Evolutionary conservation across 1,140 invertebrate genomes (phyloP), one percentile per base, ranked within the genome.

Genomic region (Pentalonia nigronervosa): DNA sequence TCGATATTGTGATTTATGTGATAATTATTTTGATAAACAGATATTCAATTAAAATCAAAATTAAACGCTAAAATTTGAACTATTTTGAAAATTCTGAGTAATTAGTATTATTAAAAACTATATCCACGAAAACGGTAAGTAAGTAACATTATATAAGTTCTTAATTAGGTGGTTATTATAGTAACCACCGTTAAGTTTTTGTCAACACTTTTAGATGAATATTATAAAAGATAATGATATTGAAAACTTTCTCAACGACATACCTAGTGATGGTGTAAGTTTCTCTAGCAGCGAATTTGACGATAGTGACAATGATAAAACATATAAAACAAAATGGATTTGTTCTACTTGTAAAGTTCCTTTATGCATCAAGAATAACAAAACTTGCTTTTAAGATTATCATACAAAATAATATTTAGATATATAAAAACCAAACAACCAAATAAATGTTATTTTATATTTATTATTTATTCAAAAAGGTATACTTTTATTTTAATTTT

Each of bases 271-370:
- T 41, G 41, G 41, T 41, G 41, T 2, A 41, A 41, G 41, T 41
- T 41, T 41, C 41, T 41, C 41, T 41, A 4, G 41, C 41, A 41
- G 41, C 41, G 41, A 41, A 41, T 41, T 41, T 41, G 41, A 41
- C 41, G 41, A 41, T 41, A 41, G 41, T 41, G 41, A 41, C 41
- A 41, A 41, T 2, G 41, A 41, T 41, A 41, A 41, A 41, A 41
- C 41, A 41, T 41, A 41, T 41, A 41, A n/a, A n/a, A 56, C 89
- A 53, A 53, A 48, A 20, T 93, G 93, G 84, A 45, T 50, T 34
- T 93, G 84, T 83, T 48, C 41, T 41, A 50, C 93, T 47, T 93
- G 41, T 36, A 84, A 93, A 45, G 84, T 93, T 25, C 84, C 23
- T 84, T 84, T 93, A 6, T 89, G 83, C 34, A 48, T 93, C 25